Evolutionary conservation across 2,113 vertebrate species (phyloP).

Genomic region (Desmodus rotundus): DNA sequence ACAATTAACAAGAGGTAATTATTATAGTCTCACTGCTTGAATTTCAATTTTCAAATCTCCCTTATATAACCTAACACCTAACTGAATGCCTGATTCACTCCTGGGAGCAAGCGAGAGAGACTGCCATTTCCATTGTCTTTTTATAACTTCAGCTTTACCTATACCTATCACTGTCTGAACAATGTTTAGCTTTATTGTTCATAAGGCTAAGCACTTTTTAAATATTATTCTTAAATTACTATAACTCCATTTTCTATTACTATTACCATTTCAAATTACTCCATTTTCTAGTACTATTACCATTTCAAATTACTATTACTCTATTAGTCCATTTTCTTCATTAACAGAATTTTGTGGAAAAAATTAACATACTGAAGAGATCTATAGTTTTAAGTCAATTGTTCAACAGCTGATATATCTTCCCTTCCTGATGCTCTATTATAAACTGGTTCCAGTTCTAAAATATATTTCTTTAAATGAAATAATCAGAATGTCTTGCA

Average conservation of each 20-base stretch:
- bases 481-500: not conserved
- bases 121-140: not conserved
- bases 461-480: not conserved
- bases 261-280: too few species aligned
- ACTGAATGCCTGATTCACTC: not conserved
- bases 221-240: not conserved
- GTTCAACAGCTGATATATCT: not conserved
- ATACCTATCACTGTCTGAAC: not conserved
- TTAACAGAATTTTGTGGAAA: not conserved
- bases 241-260: not conserved
- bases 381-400: not conserved
- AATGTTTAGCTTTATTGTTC: not conserved
- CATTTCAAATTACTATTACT: not conserved
- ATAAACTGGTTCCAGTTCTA: not conserved
- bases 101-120: accelerated
- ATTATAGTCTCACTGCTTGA: not conserved
- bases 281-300: too few species aligned
- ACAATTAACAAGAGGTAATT: not conserved
- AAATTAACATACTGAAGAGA: not conserved
- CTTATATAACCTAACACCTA: not conserved
- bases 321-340: too few species aligned
- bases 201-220: not conserved
- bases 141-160: not conserved
- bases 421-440: not conserved
- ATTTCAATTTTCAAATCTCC: not conserved